Evolutionary conservation across 2,888 invertebrate genomes (phyloP).

Genomic region (Pyrgus malvae): DNA sequence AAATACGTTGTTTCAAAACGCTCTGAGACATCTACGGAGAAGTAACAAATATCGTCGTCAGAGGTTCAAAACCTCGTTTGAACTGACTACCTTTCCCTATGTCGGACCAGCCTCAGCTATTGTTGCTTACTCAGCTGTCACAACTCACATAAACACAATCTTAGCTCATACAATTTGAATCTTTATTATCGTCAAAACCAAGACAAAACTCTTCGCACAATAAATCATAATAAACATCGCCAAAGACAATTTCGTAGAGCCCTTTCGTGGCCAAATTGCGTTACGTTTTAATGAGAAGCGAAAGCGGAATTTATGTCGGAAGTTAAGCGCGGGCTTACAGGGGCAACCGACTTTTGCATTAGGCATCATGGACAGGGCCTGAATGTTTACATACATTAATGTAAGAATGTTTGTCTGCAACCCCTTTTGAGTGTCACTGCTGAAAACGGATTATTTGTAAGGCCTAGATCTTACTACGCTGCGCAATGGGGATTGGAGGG

Average conservation of each 20-base stretch:
- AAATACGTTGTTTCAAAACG: no score
- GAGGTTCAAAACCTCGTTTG: no score
- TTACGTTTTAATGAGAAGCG: constrained; percentile 59
- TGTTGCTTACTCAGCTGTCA: no score
- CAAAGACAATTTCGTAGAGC: constrained; percentile 38
- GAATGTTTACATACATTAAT: not conserved
- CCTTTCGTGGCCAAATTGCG: constrained; percentile 49
- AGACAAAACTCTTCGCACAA: constrained; percentile 9
- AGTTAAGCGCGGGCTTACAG: constrained; percentile 56
- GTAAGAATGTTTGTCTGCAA: not conserved
- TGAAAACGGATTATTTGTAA: no score
- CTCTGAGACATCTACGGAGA: no score
- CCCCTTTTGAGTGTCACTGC: no score
- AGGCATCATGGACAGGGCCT: not conserved
- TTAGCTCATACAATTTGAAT: not conserved
- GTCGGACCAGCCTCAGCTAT: no score
- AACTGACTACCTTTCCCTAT: no score
- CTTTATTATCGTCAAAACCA: not conserved
- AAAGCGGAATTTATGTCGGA: constrained; percentile 70
- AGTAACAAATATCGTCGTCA: no score
- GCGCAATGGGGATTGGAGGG: no score
- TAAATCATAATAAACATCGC: constrained; percentile 35
- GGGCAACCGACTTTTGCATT: constrained; percentile 23
- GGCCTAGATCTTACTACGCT: no score
- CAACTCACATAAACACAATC: not conserved